Conservation (phyloP, 2,888 invertebrate genomes). For the Aphodius sticticus region DNA sequence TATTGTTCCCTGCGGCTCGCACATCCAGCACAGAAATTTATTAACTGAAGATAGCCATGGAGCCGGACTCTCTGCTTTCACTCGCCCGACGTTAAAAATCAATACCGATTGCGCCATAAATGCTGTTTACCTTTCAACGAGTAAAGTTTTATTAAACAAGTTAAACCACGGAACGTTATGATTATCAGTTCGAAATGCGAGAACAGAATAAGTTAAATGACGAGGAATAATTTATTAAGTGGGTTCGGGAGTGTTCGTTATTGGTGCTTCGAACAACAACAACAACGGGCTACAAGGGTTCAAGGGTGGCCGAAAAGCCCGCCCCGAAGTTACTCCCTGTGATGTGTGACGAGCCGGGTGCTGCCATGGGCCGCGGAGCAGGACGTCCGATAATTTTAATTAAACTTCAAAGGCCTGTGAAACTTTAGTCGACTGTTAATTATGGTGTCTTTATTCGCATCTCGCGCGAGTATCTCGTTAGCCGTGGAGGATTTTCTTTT, state of each 20-base stretch:
- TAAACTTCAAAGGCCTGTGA: constrained; percentile 4
- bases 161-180: background rate
- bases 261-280: background rate
- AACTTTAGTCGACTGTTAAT: background rate
- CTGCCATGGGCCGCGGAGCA: background rate
- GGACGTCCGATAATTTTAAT: background rate
- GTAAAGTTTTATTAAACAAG: background rate
- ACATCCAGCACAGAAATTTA: constrained; percentile 33
- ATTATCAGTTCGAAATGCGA: background rate
- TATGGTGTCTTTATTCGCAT: constrained; percentile 4
- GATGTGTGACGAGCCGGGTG: background rate
- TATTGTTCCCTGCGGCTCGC: constrained; percentile 31
- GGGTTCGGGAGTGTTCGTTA: background rate
- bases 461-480: background rate
- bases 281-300: background rate
- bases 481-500: background rate
- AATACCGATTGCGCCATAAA: background rate
- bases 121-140: background rate
- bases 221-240: constrained; percentile 4
- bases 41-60: constrained; percentile 22
- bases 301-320: background rate
- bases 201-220: background rate
- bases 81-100: background rate
- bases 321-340: background rate
- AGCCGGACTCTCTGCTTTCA: background rate